A percentile compares a stretch with the other conserved stretches of the same genome.
Conservation (phyloP, 2,888 invertebrate species). For the Lasioglossum lativentre region DNA sequence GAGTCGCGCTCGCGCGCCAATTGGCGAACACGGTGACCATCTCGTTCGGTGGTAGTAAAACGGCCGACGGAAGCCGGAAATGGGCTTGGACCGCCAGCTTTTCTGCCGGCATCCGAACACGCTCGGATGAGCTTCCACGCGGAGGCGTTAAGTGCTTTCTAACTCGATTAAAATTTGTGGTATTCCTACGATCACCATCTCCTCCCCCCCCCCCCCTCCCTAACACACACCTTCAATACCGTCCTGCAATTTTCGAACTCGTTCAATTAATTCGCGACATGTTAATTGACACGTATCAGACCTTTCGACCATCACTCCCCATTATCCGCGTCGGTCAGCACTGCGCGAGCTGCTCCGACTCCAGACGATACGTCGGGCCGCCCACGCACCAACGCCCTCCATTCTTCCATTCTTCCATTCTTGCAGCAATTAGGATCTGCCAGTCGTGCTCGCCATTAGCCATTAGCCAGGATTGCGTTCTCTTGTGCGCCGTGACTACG, state of each 20-base stretch:
- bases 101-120: conserved; percentile 4
- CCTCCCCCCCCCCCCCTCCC: not conserved
- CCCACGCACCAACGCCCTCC: not conserved
- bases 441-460: conserved; percentile 21
- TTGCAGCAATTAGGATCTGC: conserved; percentile 8
- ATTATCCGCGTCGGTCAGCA: not conserved
- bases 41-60: conserved; percentile 23
- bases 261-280: not conserved
- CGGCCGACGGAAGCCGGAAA: conserved; percentile 19
- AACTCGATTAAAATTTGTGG: conserved; percentile 63
- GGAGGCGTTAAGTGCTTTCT: conserved; percentile 54
- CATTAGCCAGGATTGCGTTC: conserved; percentile 30
- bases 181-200: not conserved
- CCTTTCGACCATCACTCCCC: not conserved
- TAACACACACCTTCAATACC: not conserved
- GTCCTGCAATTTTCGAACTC: not conserved
- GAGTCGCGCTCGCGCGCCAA: not conserved
- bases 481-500: conserved; percentile 11
- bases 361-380: not conserved
- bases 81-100: conserved; percentile 10
- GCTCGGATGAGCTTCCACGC: conserved; percentile 44
- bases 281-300: not conserved
- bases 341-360: not conserved
- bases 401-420: not conserved
- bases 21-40: conserved; percentile 29